Base-by-base conservation (phyloP, 2,888 invertebrate genomes). In the Emmelina monodactyla region DNA sequence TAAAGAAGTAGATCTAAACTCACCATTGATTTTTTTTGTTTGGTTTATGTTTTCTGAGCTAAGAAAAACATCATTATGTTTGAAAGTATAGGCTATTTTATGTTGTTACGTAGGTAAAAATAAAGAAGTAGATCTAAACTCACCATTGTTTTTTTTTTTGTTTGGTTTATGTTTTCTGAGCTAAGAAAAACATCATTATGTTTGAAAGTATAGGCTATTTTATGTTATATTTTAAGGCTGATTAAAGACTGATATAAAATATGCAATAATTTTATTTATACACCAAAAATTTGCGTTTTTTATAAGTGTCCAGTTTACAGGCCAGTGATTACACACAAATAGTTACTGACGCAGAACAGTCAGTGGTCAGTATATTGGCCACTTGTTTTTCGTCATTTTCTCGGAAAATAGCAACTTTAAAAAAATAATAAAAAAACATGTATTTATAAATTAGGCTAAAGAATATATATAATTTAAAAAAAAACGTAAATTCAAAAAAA, bases 281-380 rank as follows among this genome's bases (percentile, higher is more conserved):
- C 19, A 19, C 19, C 19, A 19, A 19, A 19, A 19, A 19, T 19
- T 19, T 6, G 5, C 19, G 19, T 5, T 19, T 19, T 19, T 19
- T 19, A 19, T 19, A 19, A 19, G 19, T 19, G 19, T 19, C 19
- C 19, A 19, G 19, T 19, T 6, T 19, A 19, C 19, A 19, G 9
- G 19, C 19, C 19, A 19, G 19, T 19, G 19, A 19, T 19, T 19
- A 19, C 9, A 19, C 19, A 19, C 19, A 19, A 16, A 32, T 32
- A 32, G 32, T 32, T 32, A 32, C 32, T 32, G 32, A 32, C 16
- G 32, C 19, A 22, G 32, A 32, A 32, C 32, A 16, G 32, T 19
- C 32, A 14, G 32, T 32, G 32, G 19, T 19, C 32, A 32, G 22
- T 32, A 32, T 19, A 32, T 12, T 32, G 32, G 32, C 32, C 32